A percentile compares a stretch with the other conserved stretches of the same genome.
These are phyloP conservation scores for Flabesymbios commensalis DNA, from an alignment of 2,888 invertebrate species.

Conservation along the genomic window DNA sequence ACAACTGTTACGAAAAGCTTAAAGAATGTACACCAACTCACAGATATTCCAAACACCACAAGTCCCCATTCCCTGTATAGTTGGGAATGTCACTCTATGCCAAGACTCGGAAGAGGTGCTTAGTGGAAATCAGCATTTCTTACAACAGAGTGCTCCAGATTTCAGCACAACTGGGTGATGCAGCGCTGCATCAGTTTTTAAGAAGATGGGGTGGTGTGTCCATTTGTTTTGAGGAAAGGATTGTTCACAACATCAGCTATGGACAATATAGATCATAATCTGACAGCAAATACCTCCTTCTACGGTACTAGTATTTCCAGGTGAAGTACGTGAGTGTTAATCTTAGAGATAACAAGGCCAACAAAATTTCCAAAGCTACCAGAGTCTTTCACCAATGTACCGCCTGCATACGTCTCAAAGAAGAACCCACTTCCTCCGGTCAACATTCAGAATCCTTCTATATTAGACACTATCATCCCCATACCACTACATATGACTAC, in stretches of 20 bases:
- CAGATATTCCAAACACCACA: slow-evolving; percentile 15
- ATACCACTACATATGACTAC: slow-evolving; percentile 7
- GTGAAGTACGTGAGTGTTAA: slow-evolving; percentile 13
- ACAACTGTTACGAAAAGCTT: slow-evolving; percentile 17
- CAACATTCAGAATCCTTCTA: background rate
- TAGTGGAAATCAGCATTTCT: slow-evolving; percentile 32
- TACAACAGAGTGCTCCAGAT: slow-evolving; percentile 38
- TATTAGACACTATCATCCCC: background rate
- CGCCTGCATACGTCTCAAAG: slow-evolving; percentile 15
- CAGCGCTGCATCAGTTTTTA: slow-evolving; percentile 18
- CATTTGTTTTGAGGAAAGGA: slow-evolving; percentile 18
- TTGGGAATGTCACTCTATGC: slow-evolving; percentile 31
- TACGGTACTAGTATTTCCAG: slow-evolving; percentile 35
- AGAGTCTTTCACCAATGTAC: slow-evolving; percentile 27
- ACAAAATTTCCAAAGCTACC: slow-evolving; percentile 28
- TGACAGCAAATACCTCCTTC: slow-evolving; percentile 28
- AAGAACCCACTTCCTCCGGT: slow-evolving; percentile 16
- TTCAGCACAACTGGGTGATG: slow-evolving; percentile 28
- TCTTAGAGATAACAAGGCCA: background rate
- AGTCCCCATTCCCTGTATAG: slow-evolving; percentile 28
- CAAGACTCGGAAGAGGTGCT: slow-evolving; percentile 32
- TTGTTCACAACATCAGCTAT: slow-evolving; percentile 36
- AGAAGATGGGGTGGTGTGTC: slow-evolving; percentile 22
- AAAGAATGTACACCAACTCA: slow-evolving; percentile 9
- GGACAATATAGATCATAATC: slow-evolving; percentile 39